Base-by-base conservation (phyloP, 2,797 vertebrate species). In the Lagocephalus sceleratus region DNA sequence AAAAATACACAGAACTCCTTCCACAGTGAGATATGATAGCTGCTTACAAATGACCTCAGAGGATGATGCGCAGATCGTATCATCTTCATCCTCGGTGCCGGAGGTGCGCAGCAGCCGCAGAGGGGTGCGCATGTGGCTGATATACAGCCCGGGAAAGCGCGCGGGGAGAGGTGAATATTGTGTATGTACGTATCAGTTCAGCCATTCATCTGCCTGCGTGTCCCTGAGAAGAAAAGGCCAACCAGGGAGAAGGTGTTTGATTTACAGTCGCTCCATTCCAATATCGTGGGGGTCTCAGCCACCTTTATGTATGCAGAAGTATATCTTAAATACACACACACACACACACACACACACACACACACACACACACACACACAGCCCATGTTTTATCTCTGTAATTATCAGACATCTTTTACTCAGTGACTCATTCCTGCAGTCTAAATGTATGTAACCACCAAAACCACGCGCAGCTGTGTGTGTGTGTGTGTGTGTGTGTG, bases 11-110 rank as follows among this genome's bases (percentile, higher is more conserved):
- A 54, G 62, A 29, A 17, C 48, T 20, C 17, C 48, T 47, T 52
- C 43, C 21, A 15, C 48, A 35, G 16, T 26, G 52, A 64, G 63
- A 60, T 65, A 59, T 65, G 60, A 74, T 40, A 61, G 47, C 57
- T 52, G 51, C 57, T 63, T 69, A 56, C 47, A 48, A 76, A 75
- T 57, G 66, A 56, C 42, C 69, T 75, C 54, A 42, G 35, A 47
- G 43, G 59, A 48, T 9, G 25, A 38, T 21, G 51, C 47, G 53
- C 54, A 54, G 48, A 64, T 78, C 63, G 65, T 60, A 70, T 76
- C 49, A 29, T 68, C 20, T 53, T 68, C 57, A 26, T 44, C 59
- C 1, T 8, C 44, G 51, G n/a, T 65, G 47, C 26, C 61, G 64
- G 11, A 69, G 48, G 72, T 49, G 53, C 29, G 45, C 57, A 73